Evolutionary conservation across 2,888 invertebrate species (phyloP).

Genomic region (Trachelus stipa): DNA sequence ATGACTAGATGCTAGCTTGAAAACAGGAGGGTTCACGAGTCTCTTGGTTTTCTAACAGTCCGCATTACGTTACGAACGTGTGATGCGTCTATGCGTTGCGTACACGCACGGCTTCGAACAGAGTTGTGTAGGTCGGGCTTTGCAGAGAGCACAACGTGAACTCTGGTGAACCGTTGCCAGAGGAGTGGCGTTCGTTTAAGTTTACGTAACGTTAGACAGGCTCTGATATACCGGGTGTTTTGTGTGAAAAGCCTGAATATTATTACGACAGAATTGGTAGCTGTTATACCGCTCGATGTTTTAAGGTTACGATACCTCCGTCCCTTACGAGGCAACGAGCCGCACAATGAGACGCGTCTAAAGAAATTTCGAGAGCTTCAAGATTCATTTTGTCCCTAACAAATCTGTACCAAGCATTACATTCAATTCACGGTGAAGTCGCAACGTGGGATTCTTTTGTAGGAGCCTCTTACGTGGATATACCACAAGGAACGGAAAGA

Average conservation of each 20-base stretch:
- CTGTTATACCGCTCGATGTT: not conserved
- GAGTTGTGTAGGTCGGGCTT: constrained; percentile 5
- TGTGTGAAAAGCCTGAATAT: not conserved
- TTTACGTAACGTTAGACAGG: constrained; percentile 27
- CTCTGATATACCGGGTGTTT: constrained; percentile 9
- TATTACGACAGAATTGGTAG: too few relatives aligned
- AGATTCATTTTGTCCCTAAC: not conserved
- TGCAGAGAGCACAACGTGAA: constrained; percentile 20
- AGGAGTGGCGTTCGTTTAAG: constrained; percentile 31
- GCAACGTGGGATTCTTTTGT: not conserved
- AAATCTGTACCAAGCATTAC: not conserved
- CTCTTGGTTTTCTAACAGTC: not conserved
- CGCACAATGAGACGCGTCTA: not conserved
- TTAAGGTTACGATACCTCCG: not conserved
- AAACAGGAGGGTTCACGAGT: not conserved
- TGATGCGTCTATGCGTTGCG: not conserved
- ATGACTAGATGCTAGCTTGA: not conserved
- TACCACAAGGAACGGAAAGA: not conserved
- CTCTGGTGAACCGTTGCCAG: constrained; percentile 29
- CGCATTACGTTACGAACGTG: not conserved
- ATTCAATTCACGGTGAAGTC: not conserved
- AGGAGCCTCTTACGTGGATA: not conserved
- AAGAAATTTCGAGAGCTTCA: not conserved
- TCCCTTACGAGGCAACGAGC: not conserved
- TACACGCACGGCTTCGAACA: not conserved